phyloP scores from a whole-genome alignment of 2,113 vertebrate genomes.

The Fregetta grallaria region DNA sequence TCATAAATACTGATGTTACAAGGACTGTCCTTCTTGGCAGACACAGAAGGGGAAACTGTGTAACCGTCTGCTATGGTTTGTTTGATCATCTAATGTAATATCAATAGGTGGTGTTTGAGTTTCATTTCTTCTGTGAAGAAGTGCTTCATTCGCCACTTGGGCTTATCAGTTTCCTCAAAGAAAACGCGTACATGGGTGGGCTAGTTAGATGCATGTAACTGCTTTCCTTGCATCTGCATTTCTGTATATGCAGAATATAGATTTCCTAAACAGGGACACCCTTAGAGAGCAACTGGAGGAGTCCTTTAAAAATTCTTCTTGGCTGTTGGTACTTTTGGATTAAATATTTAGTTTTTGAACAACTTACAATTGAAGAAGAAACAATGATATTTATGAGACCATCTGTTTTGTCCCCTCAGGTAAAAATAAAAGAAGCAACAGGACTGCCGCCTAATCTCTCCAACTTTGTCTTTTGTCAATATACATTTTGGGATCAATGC shows the following conservation, averaged over 20 bases:
- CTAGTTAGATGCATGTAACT: background rate
- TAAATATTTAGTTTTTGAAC: background rate
- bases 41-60: background rate
- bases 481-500: constrained; percentile 93
- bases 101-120: background rate
- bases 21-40: background rate
- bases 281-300: background rate
- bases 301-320: background rate
- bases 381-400: background rate
- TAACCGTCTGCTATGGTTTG: background rate
- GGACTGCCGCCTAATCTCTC: constrained; percentile 92
- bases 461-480: constrained; percentile 99
- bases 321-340: background rate
- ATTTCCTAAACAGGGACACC: background rate
- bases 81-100: background rate
- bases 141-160: background rate
- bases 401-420: constrained; percentile 72
- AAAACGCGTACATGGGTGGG: background rate
- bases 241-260: background rate
- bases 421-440: constrained; percentile 94
- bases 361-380: background rate
- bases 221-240: background rate
- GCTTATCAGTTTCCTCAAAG: background rate
- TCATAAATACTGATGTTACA: background rate
- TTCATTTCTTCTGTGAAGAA: background rate